phyloP scores from a whole-genome alignment of 2,113 vertebrate species.

The Ginglymostoma cirratum region DNA sequence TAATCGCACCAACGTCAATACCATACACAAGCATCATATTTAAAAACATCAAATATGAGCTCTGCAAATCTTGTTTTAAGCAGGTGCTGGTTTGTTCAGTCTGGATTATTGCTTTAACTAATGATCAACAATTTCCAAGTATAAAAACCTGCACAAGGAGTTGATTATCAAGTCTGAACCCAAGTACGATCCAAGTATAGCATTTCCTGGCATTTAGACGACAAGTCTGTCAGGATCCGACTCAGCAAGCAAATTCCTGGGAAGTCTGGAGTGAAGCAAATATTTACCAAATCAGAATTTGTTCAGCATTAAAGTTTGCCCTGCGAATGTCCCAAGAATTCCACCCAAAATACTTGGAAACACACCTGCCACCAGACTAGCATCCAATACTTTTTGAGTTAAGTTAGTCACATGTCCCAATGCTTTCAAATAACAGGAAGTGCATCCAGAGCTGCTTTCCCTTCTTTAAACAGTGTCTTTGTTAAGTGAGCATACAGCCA shows the following conservation, averaged over 20 bases:
- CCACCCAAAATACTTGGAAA: not conserved
- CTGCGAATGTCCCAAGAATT: not conserved
- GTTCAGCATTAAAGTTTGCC: not conserved
- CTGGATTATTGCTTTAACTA: conserved; percentile 1
- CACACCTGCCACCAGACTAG: not conserved
- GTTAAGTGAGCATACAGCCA: not conserved
- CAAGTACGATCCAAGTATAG: conserved; percentile 4
- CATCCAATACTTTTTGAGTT: not conserved
- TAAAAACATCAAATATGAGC: not conserved
- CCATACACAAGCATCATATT: not conserved
- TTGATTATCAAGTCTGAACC: not conserved
- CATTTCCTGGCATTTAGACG: not conserved
- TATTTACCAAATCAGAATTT: conserved; percentile 17
- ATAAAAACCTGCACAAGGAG: not conserved
- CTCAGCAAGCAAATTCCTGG: conserved; percentile 16
- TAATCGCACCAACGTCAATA: not conserved
- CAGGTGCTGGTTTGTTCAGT: not conserved
- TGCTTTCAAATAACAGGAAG: not conserved
- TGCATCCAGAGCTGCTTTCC: not conserved
- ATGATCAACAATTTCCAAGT: not conserved
- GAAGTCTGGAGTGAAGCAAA: not conserved
- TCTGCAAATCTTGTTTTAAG: not conserved
- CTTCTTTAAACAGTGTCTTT: not conserved
- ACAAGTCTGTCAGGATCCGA: not conserved
- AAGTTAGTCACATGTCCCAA: not conserved